Percentiles rank a stretch among this genome's conserved stretches.
Evolutionary conservation across 2,888 invertebrate genomes (phyloP).

Genomic region (Noctuana brunneofusca): DNA sequence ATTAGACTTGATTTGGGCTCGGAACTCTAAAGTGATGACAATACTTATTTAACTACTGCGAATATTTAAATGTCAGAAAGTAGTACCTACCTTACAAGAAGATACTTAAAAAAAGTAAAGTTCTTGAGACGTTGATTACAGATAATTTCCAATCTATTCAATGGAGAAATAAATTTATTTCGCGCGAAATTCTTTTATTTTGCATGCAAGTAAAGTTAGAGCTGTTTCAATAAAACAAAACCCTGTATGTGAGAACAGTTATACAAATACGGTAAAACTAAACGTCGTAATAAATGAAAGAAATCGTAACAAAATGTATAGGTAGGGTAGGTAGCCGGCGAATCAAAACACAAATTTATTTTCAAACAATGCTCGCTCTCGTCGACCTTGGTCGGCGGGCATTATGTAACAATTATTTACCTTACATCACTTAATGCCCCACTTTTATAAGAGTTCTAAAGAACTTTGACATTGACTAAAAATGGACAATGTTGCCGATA

Average conservation of each 20-base stretch:
- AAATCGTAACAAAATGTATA: slow-evolving; percentile 5
- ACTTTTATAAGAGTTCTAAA: slow-evolving; percentile 36
- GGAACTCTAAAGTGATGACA: no score
- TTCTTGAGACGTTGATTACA: no score
- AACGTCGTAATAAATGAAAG: slow-evolving; percentile 1
- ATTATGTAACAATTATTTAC: slow-evolving; percentile 36
- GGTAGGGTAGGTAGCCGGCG: background rate
- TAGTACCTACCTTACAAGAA: no score
- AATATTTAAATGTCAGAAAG: no score
- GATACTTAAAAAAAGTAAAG: no score
- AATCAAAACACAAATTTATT: slow-evolving; percentile 21
- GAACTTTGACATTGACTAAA: slow-evolving; percentile 33
- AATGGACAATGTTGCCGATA: slow-evolving; percentile 1
- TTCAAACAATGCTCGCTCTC: slow-evolving; percentile 23
- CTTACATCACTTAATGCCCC: slow-evolving; percentile 36
- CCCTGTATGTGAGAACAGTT: background rate
- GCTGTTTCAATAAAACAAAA: background rate
- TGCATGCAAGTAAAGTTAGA: background rate
- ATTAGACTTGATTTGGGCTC: no score
- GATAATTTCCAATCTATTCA: no score
- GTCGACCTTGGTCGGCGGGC: slow-evolving; percentile 31
- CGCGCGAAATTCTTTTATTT: no score
- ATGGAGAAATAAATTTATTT: no score
- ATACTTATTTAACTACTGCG: no score
- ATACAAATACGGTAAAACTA: background rate